Evolutionary conservation across 2,113 vertebrate species (phyloP).

Genomic region (Camelus bactrianus): DNA sequence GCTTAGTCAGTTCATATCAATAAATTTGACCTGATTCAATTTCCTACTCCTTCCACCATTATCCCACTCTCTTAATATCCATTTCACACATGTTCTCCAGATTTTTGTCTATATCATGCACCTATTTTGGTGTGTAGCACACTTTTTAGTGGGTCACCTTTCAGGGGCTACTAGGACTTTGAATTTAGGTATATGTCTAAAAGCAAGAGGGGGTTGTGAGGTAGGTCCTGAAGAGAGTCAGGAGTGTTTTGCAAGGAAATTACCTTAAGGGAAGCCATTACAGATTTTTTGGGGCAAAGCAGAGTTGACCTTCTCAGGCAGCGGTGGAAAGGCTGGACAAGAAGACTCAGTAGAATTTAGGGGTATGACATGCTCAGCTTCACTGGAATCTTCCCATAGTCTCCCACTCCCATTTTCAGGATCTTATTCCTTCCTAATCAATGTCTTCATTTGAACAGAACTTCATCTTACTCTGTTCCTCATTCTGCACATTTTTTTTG

Average conservation of each 20-base stretch:
- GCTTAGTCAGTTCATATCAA: not conserved
- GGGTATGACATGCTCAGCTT: not conserved
- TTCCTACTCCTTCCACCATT: not conserved
- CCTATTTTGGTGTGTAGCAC: not conserved
- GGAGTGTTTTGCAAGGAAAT: not conserved
- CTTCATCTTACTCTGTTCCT: not conserved
- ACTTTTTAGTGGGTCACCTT: not conserved
- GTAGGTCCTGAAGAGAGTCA: not conserved
- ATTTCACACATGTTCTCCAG: not conserved
- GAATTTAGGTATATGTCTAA: not conserved
- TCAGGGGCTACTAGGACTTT: not conserved
- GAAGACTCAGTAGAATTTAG: constrained; percentile 5
- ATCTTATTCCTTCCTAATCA: not conserved
- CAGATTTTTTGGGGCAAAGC: not conserved
- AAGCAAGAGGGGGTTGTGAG: not conserved
- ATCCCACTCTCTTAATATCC: not conserved
- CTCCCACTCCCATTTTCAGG: not conserved
- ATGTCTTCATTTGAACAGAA: not conserved
- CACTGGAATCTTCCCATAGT: not conserved
- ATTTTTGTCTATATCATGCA: not conserved
- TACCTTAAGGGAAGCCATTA: not conserved
- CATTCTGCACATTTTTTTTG: not conserved
- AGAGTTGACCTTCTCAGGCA: not conserved
- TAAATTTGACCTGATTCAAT: not conserved
- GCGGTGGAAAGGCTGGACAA: not conserved